Evolutionary conservation across 35 echinoderm and acorn worm genomes (phyloP).

Genomic region (Lytechinus variegatus): DNA sequence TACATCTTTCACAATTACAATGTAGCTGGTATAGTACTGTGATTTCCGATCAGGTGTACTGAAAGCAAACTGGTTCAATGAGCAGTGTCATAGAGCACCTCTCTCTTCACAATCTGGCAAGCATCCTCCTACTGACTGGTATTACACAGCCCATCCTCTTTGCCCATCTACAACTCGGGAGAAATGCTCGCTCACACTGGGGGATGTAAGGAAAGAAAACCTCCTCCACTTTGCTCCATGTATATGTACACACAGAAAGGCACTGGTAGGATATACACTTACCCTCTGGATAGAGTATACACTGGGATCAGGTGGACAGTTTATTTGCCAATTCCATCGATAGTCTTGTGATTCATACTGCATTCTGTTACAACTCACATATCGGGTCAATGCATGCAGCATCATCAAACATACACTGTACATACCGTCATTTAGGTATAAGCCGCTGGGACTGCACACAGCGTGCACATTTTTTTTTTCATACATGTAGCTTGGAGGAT

Average conservation of each 20-base stretch:
- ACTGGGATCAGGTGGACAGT: not conserved
- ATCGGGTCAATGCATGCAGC: no score
- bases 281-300: not conserved
- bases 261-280: conserved; percentile 8
- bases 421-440: no score
- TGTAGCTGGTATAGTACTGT: not conserved
- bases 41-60: not conserved
- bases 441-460: no score
- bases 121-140: not conserved
- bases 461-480: no score
- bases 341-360: not conserved
- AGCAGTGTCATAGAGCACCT: not conserved
- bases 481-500: no score
- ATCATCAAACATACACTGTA: no score
- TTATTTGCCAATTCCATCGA: not conserved
- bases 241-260: not conserved
- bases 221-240: not conserved
- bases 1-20: no score
- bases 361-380: not conserved
- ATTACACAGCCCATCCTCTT: not conserved
- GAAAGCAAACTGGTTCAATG: not conserved
- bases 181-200: not conserved
- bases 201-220: not conserved
- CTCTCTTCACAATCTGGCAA: not conserved
- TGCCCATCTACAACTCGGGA: not conserved